Conservation (phyloP, 2,113 vertebrate species). For the Phrynocephalus versicolor region DNA sequence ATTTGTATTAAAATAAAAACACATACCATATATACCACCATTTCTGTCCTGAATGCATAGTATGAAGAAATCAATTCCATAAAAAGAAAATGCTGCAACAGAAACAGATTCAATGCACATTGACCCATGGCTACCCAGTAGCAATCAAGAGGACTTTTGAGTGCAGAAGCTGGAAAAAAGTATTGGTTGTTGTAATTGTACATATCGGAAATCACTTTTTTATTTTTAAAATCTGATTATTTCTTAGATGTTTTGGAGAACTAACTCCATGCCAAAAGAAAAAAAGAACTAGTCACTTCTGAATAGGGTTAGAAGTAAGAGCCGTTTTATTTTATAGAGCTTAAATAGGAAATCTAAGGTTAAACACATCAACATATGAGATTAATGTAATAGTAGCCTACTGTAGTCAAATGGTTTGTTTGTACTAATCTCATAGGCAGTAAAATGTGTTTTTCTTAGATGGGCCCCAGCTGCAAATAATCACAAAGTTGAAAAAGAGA, state of each 20-base stretch:
- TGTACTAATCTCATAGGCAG: constrained; percentile 87
- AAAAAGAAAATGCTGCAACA: not conserved
- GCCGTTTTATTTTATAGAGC: constrained; percentile 90
- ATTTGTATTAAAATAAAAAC: too few relatives aligned
- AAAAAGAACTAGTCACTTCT: constrained; percentile 82
- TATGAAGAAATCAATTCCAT: constrained; percentile 23
- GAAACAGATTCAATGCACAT: constrained; percentile 21
- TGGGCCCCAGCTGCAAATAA: constrained; percentile 89
- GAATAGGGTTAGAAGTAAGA: constrained; percentile 79
- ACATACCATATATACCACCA: not conserved
- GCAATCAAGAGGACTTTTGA: not conserved
- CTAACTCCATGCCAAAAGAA: constrained; percentile 41
- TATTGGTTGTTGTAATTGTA: not conserved
- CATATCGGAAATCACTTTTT: constrained; percentile 12
- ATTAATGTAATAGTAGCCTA: constrained; percentile 89
- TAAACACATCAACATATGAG: constrained; percentile 88
- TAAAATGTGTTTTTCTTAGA: constrained; percentile 83
- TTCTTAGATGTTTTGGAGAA: constrained; percentile 67
- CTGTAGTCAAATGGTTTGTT: constrained; percentile 86
- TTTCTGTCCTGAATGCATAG: not conserved
- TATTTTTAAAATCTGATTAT: constrained; percentile 34
- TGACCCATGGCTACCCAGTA: not conserved
- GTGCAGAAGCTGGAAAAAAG: not conserved
- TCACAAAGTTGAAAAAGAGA: constrained; percentile 78
- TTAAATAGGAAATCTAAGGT: constrained; percentile 88